Evolutionary conservation across 2,113 vertebrate species (phyloP), one percentile per base, ranked within the genome.

Genomic region (Machaerirhynchus nigripectus): DNA sequence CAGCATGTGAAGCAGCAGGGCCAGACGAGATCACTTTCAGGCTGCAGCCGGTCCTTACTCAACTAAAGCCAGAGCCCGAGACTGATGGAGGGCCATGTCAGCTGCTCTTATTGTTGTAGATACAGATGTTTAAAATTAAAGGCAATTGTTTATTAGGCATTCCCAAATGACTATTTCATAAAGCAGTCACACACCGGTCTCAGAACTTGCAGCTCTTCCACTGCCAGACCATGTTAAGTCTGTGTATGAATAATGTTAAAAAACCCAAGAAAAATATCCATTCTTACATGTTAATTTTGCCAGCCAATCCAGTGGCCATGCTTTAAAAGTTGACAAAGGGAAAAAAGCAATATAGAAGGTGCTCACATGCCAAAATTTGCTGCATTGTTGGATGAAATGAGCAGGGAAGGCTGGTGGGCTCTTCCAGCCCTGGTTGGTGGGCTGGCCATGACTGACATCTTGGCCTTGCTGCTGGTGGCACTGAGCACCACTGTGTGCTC

Each of bases 71-170:
- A 67, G 42, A 85, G 42, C 65, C 47, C 0, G 1, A 53, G 37
- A 19, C 78, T 64, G 60, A 31, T 27, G 28, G 64, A 89, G 31
- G 39, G 22, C 57, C 67, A 23, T 8, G 5, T 21, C 3, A 1
- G 23, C 63, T 64, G 37, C 53, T 91, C 17, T 82, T 78, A 89
- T 68, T 94, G 77, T 86, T 84, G 49, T 4, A 76, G 44, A 80
- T 64, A 60, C 74, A 94, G 61, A 82, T 85, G 84, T 68, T 95
- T 75, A 49, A 82, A 87, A 91, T 93, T 60, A 89, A 93, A 87
- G 88, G 11, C 28, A 61, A 46, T 88, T 82, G 67, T 93, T 92
- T 69, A 70, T 80, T 61, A 81, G 59, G 50, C 71, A 77, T 84
- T 93, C 71, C 67, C 83, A 94, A 70, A 76, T 80, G 46, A 28